These are phyloP conservation scores for Brevipalpus yothersi DNA, from an alignment of 1,140 invertebrate genomes.

Conservation along the genomic window DNA sequence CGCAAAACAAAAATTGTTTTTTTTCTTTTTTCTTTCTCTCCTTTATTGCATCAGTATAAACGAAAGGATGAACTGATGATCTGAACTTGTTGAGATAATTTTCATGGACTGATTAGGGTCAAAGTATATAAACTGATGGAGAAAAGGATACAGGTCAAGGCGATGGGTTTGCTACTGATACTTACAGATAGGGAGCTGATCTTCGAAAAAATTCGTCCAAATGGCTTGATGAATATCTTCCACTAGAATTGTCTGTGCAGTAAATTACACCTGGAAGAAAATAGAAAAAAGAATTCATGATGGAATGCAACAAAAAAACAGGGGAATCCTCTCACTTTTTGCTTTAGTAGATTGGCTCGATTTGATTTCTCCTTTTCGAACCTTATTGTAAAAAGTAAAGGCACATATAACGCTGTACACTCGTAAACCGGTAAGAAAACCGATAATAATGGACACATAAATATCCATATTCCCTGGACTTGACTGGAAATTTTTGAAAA, in stretches of 20 bases:
- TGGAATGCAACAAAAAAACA: too few species aligned
- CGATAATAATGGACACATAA: constrained; percentile 14
- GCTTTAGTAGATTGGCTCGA: neutral
- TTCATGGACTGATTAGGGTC: neutral
- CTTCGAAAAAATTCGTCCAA: neutral
- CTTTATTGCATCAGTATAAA: too few species aligned
- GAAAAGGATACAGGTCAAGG: neutral
- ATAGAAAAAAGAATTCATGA: neutral
- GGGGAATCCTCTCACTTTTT: neutral
- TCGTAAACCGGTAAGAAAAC: constrained; percentile 13
- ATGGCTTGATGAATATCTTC: neutral
- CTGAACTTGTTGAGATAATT: too few species aligned
- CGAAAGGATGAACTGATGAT: too few species aligned
- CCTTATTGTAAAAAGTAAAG: constrained; percentile 14
- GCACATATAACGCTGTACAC: constrained; percentile 15
- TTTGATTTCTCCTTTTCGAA: constrained; percentile 10
- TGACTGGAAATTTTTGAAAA: constrained; percentile 8
- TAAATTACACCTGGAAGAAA: neutral
- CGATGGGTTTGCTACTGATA: neutral
- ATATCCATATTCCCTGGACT: constrained; percentile 14
- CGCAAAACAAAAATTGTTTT: too few species aligned
- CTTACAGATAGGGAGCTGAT: neutral
- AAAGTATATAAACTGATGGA: neutral
- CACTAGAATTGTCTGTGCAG: neutral
- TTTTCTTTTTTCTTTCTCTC: too few species aligned